Conservation (phyloP, 1,140 invertebrate genomes). For the Liolophura sinensis region DNA sequence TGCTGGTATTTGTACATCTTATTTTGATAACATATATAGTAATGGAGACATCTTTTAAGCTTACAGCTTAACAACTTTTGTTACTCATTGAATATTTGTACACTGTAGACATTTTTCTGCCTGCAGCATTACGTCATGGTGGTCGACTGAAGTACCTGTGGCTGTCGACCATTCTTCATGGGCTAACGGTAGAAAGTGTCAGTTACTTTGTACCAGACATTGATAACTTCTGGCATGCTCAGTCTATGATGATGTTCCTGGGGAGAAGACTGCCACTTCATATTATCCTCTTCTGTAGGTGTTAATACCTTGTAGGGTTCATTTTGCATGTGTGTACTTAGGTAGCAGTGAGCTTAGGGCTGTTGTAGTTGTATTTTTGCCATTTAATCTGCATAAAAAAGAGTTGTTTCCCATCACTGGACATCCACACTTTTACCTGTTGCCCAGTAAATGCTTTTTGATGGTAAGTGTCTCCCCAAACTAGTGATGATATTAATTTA, state of each 20-base stretch:
- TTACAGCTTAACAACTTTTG: background rate
- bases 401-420: no score
- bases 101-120: conserved; percentile 3
- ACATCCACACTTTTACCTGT: no score
- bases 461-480: no score
- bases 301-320: background rate
- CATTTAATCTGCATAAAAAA: no score
- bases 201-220: conserved; percentile 67
- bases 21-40: background rate
- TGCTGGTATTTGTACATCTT: background rate
- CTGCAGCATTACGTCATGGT: conserved; percentile 68
- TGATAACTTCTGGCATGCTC: conserved; percentile 80
- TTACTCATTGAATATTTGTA: background rate
- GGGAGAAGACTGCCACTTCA: conserved; percentile 71
- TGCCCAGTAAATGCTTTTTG: no score
- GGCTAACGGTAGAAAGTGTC: conserved; percentile 67
- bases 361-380: no score
- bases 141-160: conserved; percentile 74
- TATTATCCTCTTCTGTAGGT: conserved; percentile 75
- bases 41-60: no score
- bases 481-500: no score
- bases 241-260: conserved; percentile 72
- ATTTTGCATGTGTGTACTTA: background rate
- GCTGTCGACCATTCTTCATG: conserved; percentile 71
- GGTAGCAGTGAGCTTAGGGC: no score